phyloP scores from a whole-genome alignment of 2,113 vertebrate genomes.

The Oxygymnocypris stewartii region DNA sequence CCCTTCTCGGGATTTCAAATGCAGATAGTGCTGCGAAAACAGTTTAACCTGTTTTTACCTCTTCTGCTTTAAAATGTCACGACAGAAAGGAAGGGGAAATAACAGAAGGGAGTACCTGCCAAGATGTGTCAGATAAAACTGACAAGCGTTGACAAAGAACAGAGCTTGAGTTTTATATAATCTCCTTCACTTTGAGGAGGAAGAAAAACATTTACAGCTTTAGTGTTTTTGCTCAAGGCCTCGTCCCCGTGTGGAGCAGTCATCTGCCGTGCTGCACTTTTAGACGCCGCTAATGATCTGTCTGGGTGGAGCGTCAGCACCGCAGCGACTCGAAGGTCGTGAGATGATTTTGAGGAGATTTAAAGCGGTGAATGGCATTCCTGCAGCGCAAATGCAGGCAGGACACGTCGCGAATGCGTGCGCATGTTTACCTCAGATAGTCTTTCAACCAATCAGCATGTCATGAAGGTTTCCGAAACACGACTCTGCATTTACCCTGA shows the following conservation, averaged over 20 bases:
- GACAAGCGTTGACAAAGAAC: slow-evolving; percentile 65
- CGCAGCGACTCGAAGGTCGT: neutral
- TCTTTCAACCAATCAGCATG: slow-evolving; percentile 39
- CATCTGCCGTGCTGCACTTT: slow-evolving; percentile 1
- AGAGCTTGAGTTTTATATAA: slow-evolving; percentile 42
- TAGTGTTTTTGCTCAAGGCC: neutral
- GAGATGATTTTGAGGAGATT: slow-evolving; percentile 17
- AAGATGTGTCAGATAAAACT: slow-evolving; percentile 57
- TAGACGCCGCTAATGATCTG: neutral
- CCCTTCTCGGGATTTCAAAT: slow-evolving; percentile 69
- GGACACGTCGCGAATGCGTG: neutral
- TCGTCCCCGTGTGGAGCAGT: neutral
- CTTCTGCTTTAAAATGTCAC: slow-evolving; percentile 25
- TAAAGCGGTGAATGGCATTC: slow-evolving; percentile 34
- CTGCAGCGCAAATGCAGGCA: neutral
- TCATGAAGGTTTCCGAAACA: slow-evolving; percentile 15
- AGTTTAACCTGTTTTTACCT: slow-evolving; percentile 62
- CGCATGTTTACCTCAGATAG: slow-evolving; percentile 10
- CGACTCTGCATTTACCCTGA: slow-evolving; percentile 22
- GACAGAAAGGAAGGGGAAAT: neutral
- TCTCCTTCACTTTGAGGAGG: slow-evolving; percentile 23
- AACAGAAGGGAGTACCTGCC: slow-evolving; percentile 31
- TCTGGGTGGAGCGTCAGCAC: slow-evolving; percentile 11
- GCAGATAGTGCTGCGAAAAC: slow-evolving; percentile 62
- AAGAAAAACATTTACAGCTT: neutral